Evolutionary conservation across 2,888 invertebrate genomes (phyloP).

Genomic region (Cordylochernes scorpioides): DNA sequence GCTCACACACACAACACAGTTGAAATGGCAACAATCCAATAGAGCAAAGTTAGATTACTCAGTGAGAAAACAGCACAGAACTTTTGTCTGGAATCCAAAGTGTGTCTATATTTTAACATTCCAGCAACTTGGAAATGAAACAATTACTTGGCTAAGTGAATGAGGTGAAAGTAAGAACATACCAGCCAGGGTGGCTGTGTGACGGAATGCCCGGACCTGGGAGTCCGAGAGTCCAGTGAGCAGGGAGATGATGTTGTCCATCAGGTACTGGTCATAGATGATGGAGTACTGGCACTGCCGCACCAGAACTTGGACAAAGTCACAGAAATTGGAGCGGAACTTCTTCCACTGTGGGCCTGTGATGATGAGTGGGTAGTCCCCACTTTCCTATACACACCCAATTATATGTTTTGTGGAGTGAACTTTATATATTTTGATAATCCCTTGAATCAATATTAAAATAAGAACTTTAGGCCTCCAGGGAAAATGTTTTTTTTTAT

Average conservation of each 20-base stretch:
- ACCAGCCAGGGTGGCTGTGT: slow-evolving; percentile 75
- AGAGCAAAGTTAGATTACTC: too few species aligned
- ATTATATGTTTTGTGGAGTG: not conserved
- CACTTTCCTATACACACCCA: slow-evolving; percentile 45
- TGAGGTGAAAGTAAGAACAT: slow-evolving; percentile 15
- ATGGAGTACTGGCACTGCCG: slow-evolving; percentile 95
- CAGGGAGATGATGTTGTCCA: slow-evolving; percentile 94
- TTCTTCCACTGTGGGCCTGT: slow-evolving; percentile 89
- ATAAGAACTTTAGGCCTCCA: not conserved
- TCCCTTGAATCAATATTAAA: not conserved
- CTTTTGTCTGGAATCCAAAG: too few species aligned
- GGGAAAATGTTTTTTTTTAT: too few species aligned
- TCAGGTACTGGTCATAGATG: slow-evolving; percentile 92
- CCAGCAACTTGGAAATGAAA: too few species aligned
- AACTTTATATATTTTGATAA: not conserved
- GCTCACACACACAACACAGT: too few species aligned
- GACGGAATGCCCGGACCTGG: slow-evolving; percentile 68
- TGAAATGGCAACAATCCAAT: too few species aligned
- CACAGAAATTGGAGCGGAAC: slow-evolving; percentile 79
- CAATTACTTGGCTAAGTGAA: too few species aligned
- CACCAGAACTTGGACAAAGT: slow-evolving; percentile 84
- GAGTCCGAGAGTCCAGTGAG: slow-evolving; percentile 91
- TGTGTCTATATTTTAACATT: too few species aligned
- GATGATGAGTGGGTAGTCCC: slow-evolving; percentile 94
- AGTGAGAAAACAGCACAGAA: too few species aligned